Evolutionary conservation across 2,797 vertebrate genomes (phyloP), one percentile per base, ranked within the genome.

Genomic region (Pipistrellus pygmaeus): DNA sequence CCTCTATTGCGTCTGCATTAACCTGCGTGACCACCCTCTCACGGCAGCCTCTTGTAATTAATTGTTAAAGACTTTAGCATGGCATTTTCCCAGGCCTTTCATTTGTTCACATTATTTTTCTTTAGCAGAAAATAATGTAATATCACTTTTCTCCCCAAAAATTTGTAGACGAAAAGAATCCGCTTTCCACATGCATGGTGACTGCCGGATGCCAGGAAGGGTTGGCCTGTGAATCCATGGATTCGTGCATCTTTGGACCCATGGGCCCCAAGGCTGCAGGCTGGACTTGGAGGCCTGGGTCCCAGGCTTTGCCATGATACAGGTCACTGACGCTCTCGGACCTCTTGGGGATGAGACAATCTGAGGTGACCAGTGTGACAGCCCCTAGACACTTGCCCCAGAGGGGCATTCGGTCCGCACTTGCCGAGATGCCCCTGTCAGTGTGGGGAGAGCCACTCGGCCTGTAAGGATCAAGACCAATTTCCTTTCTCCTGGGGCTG

Each of bases 1-100:
- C 32, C 27, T 3, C 4, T 2, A 25, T 0, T 4, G 32, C 1
- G 0, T 20, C 35, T 35, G 0, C 1, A 0, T 0, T 20, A 21
- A 32, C 1, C 20, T 2, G 6, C 5, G 5, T 6, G 20, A 12
- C 0, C 20, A 2, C 6, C 76, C 12, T 27, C 85, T 21, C 17
- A 2, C 18, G 6, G 11, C 1, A 1, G 1, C 25, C 3, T 17
- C 35, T 51, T 32, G 15, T 18, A 12, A 12, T 10, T 7, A 12
- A 12, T 10, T 7, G 5, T 32, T 25, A 68, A 48, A 35, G 30
- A 41, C n/a, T 62, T 48, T 1, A 62, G 80, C 4, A 0, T 12
- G 38, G 9, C 53, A 14, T 66, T 88, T 91, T 53, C 62, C 53
- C 38, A 51, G 32, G 30, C 23, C 51, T 32, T 14, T 1, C 27